A percentile compares a stretch with the other conserved stretches of the same genome.
phyloP scores from a whole-genome alignment of 2,888 invertebrate genomes.

The Beris morrisii region DNA sequence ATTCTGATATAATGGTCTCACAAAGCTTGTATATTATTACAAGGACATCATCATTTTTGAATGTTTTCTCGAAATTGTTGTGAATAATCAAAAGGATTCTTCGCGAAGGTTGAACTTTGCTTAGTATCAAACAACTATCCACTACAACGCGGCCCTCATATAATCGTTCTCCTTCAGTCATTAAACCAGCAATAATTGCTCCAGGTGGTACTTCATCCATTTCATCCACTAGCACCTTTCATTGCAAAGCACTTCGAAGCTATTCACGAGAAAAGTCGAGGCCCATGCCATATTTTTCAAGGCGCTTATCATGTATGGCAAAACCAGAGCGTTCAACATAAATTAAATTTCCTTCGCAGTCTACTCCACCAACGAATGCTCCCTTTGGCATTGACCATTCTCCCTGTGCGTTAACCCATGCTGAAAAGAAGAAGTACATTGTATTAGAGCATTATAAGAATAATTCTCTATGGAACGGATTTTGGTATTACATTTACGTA shows the following conservation, averaged over 20 bases:
- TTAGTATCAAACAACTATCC: not conserved
- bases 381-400: no score
- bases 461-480: no score
- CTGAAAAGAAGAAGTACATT: no score
- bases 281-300: not conserved
- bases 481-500: no score
- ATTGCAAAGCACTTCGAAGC: not conserved
- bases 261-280: not conserved
- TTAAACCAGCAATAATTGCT: not conserved
- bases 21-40: not conserved
- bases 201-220: not conserved
- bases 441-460: no score
- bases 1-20: no score
- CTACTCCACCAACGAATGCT: not conserved
- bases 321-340: not conserved
- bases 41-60: conserved; percentile 1
- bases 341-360: not conserved
- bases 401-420: no score
- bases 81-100: not conserved
- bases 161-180: not conserved
- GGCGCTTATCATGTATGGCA: not conserved
- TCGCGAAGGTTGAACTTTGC: not conserved
- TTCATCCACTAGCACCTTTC: not conserved
- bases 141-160: not conserved
- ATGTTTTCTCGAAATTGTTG: not conserved